These are phyloP conservation scores for Scrobipalpa atriplicella DNA, from an alignment of 2,888 invertebrate genomes.

Conservation along the genomic window DNA sequence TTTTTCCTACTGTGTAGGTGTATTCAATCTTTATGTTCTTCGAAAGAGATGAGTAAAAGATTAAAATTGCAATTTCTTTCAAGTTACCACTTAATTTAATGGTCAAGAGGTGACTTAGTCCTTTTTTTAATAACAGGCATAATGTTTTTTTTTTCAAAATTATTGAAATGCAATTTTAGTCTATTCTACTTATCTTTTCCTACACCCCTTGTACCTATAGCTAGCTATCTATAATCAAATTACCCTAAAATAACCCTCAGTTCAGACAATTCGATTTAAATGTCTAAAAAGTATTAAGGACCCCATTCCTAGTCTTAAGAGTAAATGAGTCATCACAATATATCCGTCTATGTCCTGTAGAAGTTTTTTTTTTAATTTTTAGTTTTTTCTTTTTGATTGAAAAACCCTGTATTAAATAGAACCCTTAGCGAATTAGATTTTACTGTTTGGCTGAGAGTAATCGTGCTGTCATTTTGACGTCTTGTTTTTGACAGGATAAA, in stretches of 20 bases:
- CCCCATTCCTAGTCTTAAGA: conserved; percentile 52
- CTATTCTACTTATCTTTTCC: conserved; percentile 1
- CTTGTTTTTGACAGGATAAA: neutral
- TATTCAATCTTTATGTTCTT: conserved; percentile 18
- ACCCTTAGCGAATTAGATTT: conserved; percentile 77
- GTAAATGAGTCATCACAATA: conserved; percentile 51
- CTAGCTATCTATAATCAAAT: conserved; percentile 15
- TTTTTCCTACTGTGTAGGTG: conserved; percentile 65
- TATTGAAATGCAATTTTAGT: neutral
- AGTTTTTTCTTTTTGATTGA: conserved; percentile 38
- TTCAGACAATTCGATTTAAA: neutral
- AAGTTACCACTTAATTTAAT: neutral
- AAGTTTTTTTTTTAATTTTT: conserved; percentile 41
- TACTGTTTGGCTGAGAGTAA: conserved; percentile 59
- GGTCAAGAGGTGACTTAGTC: neutral
- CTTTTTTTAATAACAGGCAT: neutral
- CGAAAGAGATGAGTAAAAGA: conserved; percentile 1
- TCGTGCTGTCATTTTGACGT: conserved; percentile 34
- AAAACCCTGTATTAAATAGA: conserved; percentile 77
- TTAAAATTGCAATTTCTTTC: too few species aligned
- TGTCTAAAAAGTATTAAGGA: conserved; percentile 26
- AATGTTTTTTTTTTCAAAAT: neutral
- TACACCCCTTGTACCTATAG: conserved; percentile 1
- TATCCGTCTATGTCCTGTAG: conserved; percentile 59
- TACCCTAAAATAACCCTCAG: neutral